These are phyloP conservation scores for Altica lythri DNA, from an alignment of 2,888 invertebrate species.

Conservation along the genomic window DNA sequence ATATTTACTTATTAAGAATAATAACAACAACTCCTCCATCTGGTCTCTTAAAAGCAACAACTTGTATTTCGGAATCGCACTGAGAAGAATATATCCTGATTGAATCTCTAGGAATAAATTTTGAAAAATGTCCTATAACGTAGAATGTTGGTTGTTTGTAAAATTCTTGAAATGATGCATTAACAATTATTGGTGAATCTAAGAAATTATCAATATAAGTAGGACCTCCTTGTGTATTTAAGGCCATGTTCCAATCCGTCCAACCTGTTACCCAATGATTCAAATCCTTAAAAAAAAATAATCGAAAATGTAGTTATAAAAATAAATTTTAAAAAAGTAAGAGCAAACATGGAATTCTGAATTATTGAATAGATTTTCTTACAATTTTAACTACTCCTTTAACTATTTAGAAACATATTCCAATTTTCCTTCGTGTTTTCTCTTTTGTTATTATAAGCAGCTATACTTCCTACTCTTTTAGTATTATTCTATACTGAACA, in stretches of 20 bases:
- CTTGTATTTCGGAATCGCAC: constrained; percentile 51
- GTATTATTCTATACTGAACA: too few relatives aligned
- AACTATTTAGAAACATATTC: too few relatives aligned
- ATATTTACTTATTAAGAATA: constrained; percentile 64
- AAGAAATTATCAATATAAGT: constrained; percentile 79
- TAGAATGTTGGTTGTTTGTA: constrained; percentile 91
- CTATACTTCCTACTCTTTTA: too few relatives aligned
- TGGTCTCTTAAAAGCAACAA: constrained; percentile 61
- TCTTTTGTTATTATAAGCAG: too few relatives aligned
- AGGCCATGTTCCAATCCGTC: constrained; percentile 89
- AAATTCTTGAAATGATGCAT: constrained; percentile 68
- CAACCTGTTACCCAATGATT: constrained; percentile 81
- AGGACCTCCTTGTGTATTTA: constrained; percentile 78
- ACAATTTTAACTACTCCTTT: too few relatives aligned
- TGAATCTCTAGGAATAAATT: constrained; percentile 69
- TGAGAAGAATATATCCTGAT: constrained; percentile 49
- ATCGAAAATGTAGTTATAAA: background rate
- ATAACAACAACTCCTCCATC: constrained; percentile 58
- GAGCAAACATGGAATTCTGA: too few relatives aligned
- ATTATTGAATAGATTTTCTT: too few relatives aligned
- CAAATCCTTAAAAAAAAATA: constrained; percentile 64
- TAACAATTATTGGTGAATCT: constrained; percentile 78
- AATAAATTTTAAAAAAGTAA: background rate
- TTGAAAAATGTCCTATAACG: constrained; percentile 76
- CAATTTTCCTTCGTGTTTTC: too few relatives aligned